phyloP scores from a whole-genome alignment of 2,797 vertebrate species.

The Liparis tanakae region DNA sequence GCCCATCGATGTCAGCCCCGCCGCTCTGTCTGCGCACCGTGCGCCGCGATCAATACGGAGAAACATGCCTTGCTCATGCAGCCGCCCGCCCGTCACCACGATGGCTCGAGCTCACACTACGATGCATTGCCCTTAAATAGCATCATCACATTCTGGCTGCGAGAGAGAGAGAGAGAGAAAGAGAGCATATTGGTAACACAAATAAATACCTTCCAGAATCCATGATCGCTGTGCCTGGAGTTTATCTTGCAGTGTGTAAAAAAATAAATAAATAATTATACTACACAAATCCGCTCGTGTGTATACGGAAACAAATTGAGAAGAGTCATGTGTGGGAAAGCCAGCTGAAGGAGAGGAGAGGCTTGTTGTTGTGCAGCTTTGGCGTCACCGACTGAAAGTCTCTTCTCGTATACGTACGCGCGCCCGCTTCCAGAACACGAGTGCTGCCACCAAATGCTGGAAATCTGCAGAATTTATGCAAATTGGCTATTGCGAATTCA shows the following conservation, averaged over 20 bases:
- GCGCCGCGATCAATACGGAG: slow-evolving; percentile 38
- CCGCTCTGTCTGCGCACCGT: slow-evolving; percentile 21
- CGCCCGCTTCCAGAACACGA: slow-evolving; percentile 37
- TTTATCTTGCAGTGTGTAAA: slow-evolving; percentile 24
- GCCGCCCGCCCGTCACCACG: slow-evolving; percentile 33
- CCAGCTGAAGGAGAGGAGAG: slow-evolving; percentile 57
- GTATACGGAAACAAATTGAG: slow-evolving; percentile 8
- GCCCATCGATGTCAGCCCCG: slow-evolving; percentile 30
- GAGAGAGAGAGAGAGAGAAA: neutral
- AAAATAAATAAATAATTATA: neutral
- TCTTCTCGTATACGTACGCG: slow-evolving; percentile 43
- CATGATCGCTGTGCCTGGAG: slow-evolving; percentile 51
- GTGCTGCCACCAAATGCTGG: slow-evolving; percentile 48
- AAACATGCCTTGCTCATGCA: slow-evolving; percentile 24
- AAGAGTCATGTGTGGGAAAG: slow-evolving; percentile 17
- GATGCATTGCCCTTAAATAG: slow-evolving; percentile 4
- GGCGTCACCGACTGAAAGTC: slow-evolving; percentile 63
- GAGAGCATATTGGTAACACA: neutral
- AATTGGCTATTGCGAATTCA: neutral
- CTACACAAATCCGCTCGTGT: neutral
- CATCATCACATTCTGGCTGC: neutral
- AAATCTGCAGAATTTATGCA: slow-evolving; percentile 25
- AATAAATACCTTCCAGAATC: slow-evolving; percentile 66
- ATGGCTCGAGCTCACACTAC: slow-evolving; percentile 41
- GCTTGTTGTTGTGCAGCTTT: slow-evolving; percentile 71